phyloP scores from a whole-genome alignment of 35 echinoderm and acorn worm genomes.

The Holothuria glaberrima region DNA sequence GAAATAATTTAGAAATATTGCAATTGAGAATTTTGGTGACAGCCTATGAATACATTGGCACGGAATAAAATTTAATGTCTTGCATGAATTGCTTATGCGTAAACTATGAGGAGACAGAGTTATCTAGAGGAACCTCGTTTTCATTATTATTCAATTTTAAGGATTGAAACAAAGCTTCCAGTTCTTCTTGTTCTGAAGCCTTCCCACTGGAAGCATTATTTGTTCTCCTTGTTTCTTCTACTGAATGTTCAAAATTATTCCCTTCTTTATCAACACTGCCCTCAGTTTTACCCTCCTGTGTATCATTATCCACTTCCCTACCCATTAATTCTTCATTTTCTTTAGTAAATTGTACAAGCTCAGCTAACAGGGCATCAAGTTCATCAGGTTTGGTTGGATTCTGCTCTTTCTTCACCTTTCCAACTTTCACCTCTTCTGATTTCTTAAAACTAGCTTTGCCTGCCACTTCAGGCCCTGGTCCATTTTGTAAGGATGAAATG shows the following conservation, averaged over 20 bases:
- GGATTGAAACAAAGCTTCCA: slow-evolving; percentile 37
- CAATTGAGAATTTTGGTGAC: slow-evolving; percentile 37
- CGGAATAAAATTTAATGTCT: slow-evolving; percentile 11
- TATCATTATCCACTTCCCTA: slow-evolving; percentile 3
- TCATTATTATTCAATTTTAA: slow-evolving; percentile 44
- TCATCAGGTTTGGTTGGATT: not conserved
- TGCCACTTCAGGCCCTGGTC: not conserved
- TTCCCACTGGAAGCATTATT: not conserved
- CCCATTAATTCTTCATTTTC: slow-evolving; percentile 22
- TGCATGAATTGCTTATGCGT: no score
- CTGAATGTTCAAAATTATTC: not conserved
- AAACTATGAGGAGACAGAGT: no score
- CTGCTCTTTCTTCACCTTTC: not conserved
- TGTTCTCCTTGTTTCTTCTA: not conserved
- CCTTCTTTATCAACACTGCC: not conserved
- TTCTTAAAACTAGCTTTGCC: not conserved
- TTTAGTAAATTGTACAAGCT: slow-evolving; percentile 41
- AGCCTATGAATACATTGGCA: slow-evolving; percentile 36
- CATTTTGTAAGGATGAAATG: slow-evolving; percentile 5
- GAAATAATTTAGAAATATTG: slow-evolving; percentile 14
- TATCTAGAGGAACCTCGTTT: not conserved
- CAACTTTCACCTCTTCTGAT: not conserved
- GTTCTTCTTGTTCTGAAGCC: slow-evolving; percentile 4
- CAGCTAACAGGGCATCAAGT: slow-evolving; percentile 40
- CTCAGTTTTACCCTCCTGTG: not conserved